These are phyloP conservation scores for Mus pahari DNA, from an alignment of 2,113 vertebrate species.

Conservation along the genomic window DNA sequence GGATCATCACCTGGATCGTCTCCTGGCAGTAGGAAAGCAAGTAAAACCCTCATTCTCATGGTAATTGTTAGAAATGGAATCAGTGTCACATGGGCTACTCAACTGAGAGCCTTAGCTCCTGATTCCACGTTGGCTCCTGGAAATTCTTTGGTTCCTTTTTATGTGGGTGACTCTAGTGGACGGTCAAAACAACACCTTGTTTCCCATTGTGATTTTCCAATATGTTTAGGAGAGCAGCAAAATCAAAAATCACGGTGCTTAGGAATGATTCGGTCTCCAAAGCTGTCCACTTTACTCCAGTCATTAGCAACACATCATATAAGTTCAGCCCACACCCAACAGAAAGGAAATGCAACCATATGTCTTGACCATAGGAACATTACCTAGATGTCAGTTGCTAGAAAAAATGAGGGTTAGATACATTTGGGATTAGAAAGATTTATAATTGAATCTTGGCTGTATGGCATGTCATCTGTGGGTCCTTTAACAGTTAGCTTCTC, in stretches of 20 bases:
- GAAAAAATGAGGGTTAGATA: not conserved
- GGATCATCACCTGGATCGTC: not conserved
- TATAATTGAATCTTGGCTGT: not conserved
- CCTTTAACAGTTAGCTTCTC: not conserved
- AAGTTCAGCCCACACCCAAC: not conserved
- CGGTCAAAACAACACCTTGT: not conserved
- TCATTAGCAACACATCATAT: not conserved
- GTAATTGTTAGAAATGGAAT: not conserved
- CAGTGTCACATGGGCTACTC: not conserved
- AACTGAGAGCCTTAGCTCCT: not conserved
- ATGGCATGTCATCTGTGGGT: not conserved
- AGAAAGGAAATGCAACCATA: not conserved
- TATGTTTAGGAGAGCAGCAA: not conserved
- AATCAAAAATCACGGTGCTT: not conserved
- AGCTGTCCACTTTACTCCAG: not conserved
- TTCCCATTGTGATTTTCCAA: not conserved
- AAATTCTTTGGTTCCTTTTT: not conserved
- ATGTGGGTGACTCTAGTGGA: not conserved
- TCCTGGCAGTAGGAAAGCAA: too few species aligned
- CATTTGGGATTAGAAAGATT: not conserved
- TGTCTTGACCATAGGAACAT: not conserved
- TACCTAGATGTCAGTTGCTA: not conserved
- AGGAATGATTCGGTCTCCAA: not conserved
- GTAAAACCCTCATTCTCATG: not conserved
- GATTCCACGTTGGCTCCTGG: not conserved